phyloP scores from a whole-genome alignment of 2,797 vertebrate genomes.

The Lepus townsendii region DNA sequence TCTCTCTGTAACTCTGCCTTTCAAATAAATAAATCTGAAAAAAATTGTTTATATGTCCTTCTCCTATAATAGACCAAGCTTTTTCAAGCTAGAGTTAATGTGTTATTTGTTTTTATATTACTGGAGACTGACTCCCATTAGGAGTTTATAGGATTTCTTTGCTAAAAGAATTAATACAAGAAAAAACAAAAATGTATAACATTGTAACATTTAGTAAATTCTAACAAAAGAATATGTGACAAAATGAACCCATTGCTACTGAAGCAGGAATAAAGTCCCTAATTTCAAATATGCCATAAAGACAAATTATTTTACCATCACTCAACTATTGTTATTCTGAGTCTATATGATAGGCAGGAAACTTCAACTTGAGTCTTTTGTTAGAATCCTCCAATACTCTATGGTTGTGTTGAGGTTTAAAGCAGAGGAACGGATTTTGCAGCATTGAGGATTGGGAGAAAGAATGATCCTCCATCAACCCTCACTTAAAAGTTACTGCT shows the following conservation, averaged over 20 bases:
- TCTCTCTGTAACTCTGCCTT: no score
- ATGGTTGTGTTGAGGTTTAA: not conserved
- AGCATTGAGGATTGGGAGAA: not conserved
- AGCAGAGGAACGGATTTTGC: not conserved
- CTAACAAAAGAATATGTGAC: constrained; percentile 23
- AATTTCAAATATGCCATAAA: not conserved
- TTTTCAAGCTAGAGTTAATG: not conserved
- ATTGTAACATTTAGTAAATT: constrained; percentile 30
- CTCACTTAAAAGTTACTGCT: not conserved
- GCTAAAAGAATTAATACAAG: constrained; percentile 14
- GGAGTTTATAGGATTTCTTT: not conserved
- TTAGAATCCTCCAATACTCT: not conserved
- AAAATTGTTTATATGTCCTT: not conserved
- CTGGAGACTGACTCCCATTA: not conserved
- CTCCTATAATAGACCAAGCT: not conserved
- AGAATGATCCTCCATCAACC: not conserved
- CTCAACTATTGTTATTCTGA: not conserved
- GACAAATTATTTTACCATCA: constrained; percentile 23
- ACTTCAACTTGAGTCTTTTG: not conserved
- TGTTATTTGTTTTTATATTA: constrained; percentile 1
- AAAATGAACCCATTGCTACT: not conserved
- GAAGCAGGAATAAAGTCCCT: not conserved
- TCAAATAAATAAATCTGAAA: no score
- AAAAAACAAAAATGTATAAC: constrained; percentile 21
- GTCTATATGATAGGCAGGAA: not conserved